These are phyloP conservation scores for Perithous albicinctus DNA, from an alignment of 2,888 invertebrate species.

Conservation along the genomic window DNA sequence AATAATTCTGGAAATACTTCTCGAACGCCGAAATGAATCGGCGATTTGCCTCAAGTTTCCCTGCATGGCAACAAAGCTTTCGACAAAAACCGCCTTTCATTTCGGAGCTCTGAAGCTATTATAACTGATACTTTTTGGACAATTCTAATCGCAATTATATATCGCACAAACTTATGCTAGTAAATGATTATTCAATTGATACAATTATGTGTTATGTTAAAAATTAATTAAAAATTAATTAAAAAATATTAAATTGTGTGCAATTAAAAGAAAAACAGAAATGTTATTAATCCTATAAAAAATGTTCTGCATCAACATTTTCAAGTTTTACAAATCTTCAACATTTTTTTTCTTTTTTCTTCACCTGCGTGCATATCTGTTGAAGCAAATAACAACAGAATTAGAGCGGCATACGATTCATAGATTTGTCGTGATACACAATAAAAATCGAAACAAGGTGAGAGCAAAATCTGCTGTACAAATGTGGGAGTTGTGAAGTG, in stretches of 20 bases:
- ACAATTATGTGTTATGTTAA: too few relatives aligned
- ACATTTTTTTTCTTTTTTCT: background rate
- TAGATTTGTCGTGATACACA: conserved; percentile 21
- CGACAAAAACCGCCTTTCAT: too few relatives aligned
- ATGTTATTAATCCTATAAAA: background rate
- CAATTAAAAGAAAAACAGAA: too few relatives aligned
- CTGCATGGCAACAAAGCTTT: too few relatives aligned
- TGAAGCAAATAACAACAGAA: conserved; percentile 36
- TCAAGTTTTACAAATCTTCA: background rate
- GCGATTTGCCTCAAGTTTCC: too few relatives aligned
- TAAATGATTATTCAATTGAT: too few relatives aligned
- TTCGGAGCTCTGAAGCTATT: too few relatives aligned
- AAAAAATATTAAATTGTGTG: too few relatives aligned
- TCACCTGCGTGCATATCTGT: background rate
- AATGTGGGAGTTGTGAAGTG: conserved; percentile 61
- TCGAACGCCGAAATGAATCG: too few relatives aligned
- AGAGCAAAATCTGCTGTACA: conserved; percentile 40
- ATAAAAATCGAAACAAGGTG: conserved; percentile 33
- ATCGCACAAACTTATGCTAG: background rate
- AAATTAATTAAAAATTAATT: too few relatives aligned
- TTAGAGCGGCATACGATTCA: conserved; percentile 8
- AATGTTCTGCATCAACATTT: background rate
- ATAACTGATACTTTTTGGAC: too few relatives aligned
- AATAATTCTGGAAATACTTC: too few relatives aligned
- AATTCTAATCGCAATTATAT: background rate